A percentile compares a stretch with the other conserved stretches of the same genome.
These are phyloP conservation scores for Phyllostomus discolor DNA, from an alignment of 2,113 vertebrate genomes.

Conservation along the genomic window DNA sequence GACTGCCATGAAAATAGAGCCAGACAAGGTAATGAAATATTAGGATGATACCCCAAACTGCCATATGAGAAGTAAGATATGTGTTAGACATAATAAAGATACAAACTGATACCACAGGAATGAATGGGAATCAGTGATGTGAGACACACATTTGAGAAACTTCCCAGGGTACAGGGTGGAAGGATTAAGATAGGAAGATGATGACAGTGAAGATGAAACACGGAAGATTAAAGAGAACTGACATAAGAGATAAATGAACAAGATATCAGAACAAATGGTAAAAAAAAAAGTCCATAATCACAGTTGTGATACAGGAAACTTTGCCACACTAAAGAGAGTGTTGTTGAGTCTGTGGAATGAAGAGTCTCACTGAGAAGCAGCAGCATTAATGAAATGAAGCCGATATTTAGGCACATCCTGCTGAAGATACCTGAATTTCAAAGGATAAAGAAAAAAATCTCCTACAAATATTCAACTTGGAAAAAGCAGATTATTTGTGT, in stretches of 20 bases:
- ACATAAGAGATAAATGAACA: background rate
- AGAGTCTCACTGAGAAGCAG: conserved; percentile 22
- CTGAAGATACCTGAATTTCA: conserved; percentile 53
- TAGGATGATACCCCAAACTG: background rate
- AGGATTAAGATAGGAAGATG: background rate
- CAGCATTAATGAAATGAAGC: conserved; percentile 32
- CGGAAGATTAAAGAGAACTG: background rate
- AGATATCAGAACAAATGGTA: background rate
- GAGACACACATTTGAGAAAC: background rate
- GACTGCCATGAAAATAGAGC: conserved; percentile 3
- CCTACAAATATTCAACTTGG: background rate
- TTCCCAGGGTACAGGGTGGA: background rate
- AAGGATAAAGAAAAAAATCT: conserved; percentile 18
- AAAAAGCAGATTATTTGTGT: conserved; percentile 8
- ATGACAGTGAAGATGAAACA: conserved; percentile 13
- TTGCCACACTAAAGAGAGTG: background rate
- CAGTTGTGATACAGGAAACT: conserved; percentile 31
- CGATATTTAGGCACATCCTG: conserved; percentile 27
- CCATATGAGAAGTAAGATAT: background rate
- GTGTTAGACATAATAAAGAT: background rate
- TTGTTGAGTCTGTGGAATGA: background rate
- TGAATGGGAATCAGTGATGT: background rate
- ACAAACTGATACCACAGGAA: background rate
- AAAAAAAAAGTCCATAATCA: background rate
- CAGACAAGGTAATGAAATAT: background rate